phyloP scores from a whole-genome alignment of 2,113 vertebrate species.

The Dascyllus trimaculatus region DNA sequence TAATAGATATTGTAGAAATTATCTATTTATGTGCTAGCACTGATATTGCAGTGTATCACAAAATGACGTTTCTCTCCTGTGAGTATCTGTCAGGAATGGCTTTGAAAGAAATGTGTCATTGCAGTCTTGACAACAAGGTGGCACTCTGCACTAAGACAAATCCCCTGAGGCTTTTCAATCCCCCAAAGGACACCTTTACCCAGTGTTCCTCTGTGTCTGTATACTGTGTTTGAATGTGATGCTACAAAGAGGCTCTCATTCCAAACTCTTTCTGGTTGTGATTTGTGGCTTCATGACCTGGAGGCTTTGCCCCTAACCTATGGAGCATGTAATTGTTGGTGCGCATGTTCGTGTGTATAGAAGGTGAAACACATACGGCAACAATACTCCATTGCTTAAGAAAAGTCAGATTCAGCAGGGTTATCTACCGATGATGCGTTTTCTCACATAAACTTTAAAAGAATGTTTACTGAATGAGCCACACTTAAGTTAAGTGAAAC shows the following conservation, averaged over 20 bases:
- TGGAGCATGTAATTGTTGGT: slow-evolving; percentile 1
- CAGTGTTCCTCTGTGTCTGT: slow-evolving; percentile 41
- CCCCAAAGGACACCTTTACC: slow-evolving; percentile 75
- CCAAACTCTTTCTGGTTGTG: slow-evolving; percentile 32
- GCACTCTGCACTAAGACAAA: slow-evolving; percentile 88
- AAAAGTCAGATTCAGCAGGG: not conserved
- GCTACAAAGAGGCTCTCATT: slow-evolving; percentile 44
- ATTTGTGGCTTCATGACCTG: slow-evolving; percentile 31
- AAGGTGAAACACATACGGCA: not conserved
- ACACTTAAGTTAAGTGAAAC: slow-evolving; percentile 2
- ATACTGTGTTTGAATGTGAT: slow-evolving; percentile 50
- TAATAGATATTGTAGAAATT: slow-evolving; percentile 47
- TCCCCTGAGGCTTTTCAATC: slow-evolving; percentile 81
- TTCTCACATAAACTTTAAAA: slow-evolving; percentile 1
- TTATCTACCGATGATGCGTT: slow-evolving; percentile 9
- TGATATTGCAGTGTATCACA: slow-evolving; percentile 57
- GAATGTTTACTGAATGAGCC: slow-evolving; percentile 15
- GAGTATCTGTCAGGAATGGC: slow-evolving; percentile 66
- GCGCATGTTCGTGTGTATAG: slow-evolving; percentile 24
- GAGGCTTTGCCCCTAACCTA: slow-evolving; percentile 1
- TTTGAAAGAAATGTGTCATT: slow-evolving; percentile 85
- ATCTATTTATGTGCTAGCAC: slow-evolving; percentile 39
- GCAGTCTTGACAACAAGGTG: slow-evolving; percentile 88
- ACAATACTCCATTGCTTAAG: not conserved
- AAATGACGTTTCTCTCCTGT: slow-evolving; percentile 57